These are phyloP conservation scores for Dicerorhinus sumatrensis DNA, from an alignment of 2,113 vertebrate genomes.

Conservation along the genomic window DNA sequence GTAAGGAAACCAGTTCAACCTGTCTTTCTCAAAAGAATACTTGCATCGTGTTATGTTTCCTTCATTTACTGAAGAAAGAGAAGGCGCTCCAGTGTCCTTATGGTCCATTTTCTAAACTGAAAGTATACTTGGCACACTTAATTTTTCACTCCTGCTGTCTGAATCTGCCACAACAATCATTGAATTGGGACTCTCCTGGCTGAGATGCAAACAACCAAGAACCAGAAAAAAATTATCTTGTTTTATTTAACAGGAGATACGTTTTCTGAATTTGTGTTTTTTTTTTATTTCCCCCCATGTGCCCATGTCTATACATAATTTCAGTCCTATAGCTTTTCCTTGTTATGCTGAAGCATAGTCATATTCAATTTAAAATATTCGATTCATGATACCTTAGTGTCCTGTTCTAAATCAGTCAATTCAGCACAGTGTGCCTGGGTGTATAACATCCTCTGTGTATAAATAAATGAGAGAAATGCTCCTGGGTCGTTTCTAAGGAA, in stretches of 20 bases:
- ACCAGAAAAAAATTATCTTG: neutral
- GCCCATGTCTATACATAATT: neutral
- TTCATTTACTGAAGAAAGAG: neutral
- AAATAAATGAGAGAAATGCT: neutral
- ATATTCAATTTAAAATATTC: neutral
- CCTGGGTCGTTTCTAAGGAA: neutral
- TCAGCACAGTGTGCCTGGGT: neutral
- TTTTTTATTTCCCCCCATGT: neutral
- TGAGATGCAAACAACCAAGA: neutral
- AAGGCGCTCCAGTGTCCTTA: neutral
- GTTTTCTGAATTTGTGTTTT: neutral
- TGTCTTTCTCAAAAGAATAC: neutral
- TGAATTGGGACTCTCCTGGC: neutral
- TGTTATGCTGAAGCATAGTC: neutral
- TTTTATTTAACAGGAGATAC: neutral
- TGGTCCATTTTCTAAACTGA: neutral
- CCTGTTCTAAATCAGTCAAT: neutral
- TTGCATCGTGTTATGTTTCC: neutral
- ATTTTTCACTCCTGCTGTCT: neutral
- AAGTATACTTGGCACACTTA: neutral
- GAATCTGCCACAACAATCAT: neutral
- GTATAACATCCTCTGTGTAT: neutral
- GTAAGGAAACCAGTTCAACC: neutral
- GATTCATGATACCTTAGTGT: neutral
- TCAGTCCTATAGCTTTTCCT: neutral